Evolutionary conservation across 2,888 invertebrate species (phyloP).

Genomic region (Drosophila buzzatii): DNA sequence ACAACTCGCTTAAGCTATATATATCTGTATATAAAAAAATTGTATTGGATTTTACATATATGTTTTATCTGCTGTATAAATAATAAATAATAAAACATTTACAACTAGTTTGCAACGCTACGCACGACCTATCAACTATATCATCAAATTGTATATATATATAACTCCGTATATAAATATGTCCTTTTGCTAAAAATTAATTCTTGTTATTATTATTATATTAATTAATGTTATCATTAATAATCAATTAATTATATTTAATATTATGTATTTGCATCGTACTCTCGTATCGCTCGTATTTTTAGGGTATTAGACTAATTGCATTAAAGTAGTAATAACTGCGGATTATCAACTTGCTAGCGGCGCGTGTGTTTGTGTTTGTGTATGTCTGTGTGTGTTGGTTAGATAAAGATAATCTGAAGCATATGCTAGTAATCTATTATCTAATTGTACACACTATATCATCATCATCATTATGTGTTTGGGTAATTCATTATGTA

Average conservation of each 20-base stretch:
- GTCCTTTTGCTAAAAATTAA: slow-evolving; percentile 76
- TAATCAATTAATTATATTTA: slow-evolving; percentile 42
- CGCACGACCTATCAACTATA: slow-evolving; percentile 76
- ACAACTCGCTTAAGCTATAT: slow-evolving; percentile 69
- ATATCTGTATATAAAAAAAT: slow-evolving; percentile 32
- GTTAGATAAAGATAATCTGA: slow-evolving; percentile 61
- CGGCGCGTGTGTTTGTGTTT: slow-evolving; percentile 30
- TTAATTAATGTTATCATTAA: slow-evolving; percentile 36
- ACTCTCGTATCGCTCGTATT: slow-evolving; percentile 27
- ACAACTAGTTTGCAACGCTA: slow-evolving; percentile 77
- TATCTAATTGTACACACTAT: slow-evolving; percentile 71
- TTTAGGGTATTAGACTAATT: slow-evolving; percentile 66
- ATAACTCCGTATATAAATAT: slow-evolving; percentile 76
- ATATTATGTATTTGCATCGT: slow-evolving; percentile 58
- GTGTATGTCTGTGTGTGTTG: slow-evolving; percentile 16
- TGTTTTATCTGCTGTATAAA: slow-evolving; percentile 62
- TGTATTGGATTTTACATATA: slow-evolving; percentile 60
- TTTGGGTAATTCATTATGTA: slow-evolving; percentile 83
- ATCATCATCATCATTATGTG: slow-evolving; percentile 46
- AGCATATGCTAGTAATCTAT: slow-evolving; percentile 65
- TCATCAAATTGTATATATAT: slow-evolving; percentile 73
- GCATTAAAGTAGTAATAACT: slow-evolving; percentile 79
- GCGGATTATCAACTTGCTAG: slow-evolving; percentile 72
- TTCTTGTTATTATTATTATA: slow-evolving; percentile 19
- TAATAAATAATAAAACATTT: slow-evolving; percentile 81